Evolutionary conservation across 2,113 vertebrate genomes (phyloP).

Genomic region (Perca fluviatilis): DNA sequence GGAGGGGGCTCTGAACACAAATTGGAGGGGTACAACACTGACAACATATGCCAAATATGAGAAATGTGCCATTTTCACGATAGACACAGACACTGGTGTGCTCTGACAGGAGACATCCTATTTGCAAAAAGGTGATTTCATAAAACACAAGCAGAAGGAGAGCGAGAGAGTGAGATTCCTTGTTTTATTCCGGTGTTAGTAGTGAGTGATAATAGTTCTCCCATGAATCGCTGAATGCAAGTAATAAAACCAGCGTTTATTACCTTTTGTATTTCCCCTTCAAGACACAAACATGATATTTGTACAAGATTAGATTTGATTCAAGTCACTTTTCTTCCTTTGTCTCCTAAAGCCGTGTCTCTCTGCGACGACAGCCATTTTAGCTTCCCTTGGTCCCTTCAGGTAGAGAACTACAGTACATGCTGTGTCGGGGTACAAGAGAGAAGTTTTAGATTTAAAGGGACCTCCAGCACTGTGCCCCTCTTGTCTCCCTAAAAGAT

Average conservation of each 20-base stretch:
- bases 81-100: slow-evolving; percentile 72
- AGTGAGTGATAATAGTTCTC: slow-evolving; percentile 68
- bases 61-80: slow-evolving; percentile 78
- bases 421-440: slow-evolving; percentile 41
- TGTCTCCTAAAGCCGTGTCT: slow-evolving; percentile 3
- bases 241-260: slow-evolving; percentile 69
- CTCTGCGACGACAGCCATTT: slow-evolving; percentile 59
- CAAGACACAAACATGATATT: slow-evolving; percentile 57
- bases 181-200: slow-evolving; percentile 59
- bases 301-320: slow-evolving; percentile 54
- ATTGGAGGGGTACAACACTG: slow-evolving; percentile 83
- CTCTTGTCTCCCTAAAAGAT: slow-evolving; percentile 58
- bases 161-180: slow-evolving; percentile 36
- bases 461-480: slow-evolving; percentile 29
- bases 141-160: slow-evolving; percentile 71
- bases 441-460: slow-evolving; percentile 53
- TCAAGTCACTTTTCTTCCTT: slow-evolving; percentile 53
- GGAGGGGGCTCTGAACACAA: slow-evolving; percentile 80
- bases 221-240: slow-evolving; percentile 55
- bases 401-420: slow-evolving; percentile 23
- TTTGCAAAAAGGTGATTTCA: slow-evolving; percentile 81
- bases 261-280: slow-evolving; percentile 48
- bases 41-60: slow-evolving; percentile 84
- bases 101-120: slow-evolving; percentile 79
- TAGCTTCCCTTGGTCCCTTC: slow-evolving; percentile 39